Evolutionary conservation across 2,113 vertebrate species (phyloP).

Genomic region (Chiloscyllium plagiosum): DNA sequence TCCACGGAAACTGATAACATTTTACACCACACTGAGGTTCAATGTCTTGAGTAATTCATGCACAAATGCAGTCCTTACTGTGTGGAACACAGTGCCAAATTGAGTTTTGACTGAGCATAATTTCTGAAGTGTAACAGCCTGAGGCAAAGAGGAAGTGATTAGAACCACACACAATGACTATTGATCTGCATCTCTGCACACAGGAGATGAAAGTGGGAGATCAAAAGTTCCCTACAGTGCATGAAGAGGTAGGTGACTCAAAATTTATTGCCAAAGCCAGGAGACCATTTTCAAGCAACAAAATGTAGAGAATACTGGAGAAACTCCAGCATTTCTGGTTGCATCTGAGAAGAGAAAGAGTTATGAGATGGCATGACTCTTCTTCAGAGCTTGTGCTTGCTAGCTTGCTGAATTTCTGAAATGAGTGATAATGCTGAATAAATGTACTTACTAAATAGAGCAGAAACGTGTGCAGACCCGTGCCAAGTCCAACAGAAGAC

Average conservation of each 20-base stretch:
- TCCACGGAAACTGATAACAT: background rate
- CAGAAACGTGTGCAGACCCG: slow-evolving; percentile 77
- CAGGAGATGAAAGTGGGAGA: background rate
- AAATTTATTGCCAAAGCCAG: background rate
- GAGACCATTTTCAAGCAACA: background rate
- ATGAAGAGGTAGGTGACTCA: background rate
- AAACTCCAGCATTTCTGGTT: too few relatives aligned
- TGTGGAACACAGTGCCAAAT: background rate
- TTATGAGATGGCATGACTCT: too few relatives aligned
- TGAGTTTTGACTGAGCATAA: background rate
- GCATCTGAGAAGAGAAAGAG: too few relatives aligned
- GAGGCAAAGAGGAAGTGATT: background rate
- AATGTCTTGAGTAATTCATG: background rate
- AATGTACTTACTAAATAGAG: slow-evolving; percentile 77
- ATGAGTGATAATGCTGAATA: background rate
- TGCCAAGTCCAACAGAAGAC: slow-evolving; percentile 78
- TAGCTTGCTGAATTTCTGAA: background rate
- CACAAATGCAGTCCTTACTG: background rate
- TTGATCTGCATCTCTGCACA: background rate
- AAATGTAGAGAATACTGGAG: too few relatives aligned
- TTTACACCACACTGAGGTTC: background rate
- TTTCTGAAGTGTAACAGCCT: background rate
- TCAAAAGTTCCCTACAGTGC: background rate
- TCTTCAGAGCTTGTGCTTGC: too few relatives aligned
- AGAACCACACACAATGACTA: background rate